A percentile compares a stretch with the other conserved stretches of the same genome.
phyloP scores from a whole-genome alignment of 2,888 invertebrate genomes.

The Lepidocyrtoides sp. region DNA sequence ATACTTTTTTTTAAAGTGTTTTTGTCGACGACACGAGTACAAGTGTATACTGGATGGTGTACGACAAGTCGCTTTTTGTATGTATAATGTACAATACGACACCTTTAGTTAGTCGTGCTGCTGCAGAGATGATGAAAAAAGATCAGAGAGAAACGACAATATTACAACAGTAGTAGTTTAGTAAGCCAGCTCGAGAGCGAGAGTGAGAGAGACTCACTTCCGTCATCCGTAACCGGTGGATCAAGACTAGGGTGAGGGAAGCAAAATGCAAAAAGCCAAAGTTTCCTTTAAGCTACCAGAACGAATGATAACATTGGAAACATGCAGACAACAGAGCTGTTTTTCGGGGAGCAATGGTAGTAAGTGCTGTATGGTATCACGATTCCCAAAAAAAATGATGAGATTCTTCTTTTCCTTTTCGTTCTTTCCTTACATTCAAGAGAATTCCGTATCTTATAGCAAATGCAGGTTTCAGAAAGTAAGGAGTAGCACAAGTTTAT shows the following conservation, averaged over 20 bases:
- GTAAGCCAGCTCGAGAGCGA: constrained; percentile 39
- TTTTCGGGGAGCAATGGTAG: constrained; percentile 9
- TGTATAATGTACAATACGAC: neutral
- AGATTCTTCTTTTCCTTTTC: neutral
- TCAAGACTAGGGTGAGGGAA: constrained; percentile 84
- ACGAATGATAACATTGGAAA: constrained; percentile 77
- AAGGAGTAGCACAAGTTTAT: constrained; percentile 7
- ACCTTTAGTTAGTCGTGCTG: neutral
- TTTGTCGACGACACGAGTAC: neutral
- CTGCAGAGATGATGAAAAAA: neutral
- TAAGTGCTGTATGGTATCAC: constrained; percentile 21
- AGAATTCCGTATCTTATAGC: too few relatives aligned
- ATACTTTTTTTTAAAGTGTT: neutral
- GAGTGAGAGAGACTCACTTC: constrained; percentile 81
- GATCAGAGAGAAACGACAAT: constrained; percentile 36
- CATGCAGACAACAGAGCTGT: constrained; percentile 55
- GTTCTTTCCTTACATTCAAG: neutral
- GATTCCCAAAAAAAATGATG: neutral
- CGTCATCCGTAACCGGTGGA: constrained; percentile 85
- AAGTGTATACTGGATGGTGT: constrained; percentile 10
- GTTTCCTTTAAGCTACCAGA: constrained; percentile 81
- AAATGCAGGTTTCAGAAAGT: neutral
- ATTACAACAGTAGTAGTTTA: constrained; percentile 14
- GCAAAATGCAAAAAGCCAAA: constrained; percentile 85
- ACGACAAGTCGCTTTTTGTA: constrained; percentile 28